These are phyloP conservation scores for Halisarca cf. caerulea DNA, from an alignment of 37 sponge, comb jelly and placozoan species.

Conservation along the genomic window DNA sequence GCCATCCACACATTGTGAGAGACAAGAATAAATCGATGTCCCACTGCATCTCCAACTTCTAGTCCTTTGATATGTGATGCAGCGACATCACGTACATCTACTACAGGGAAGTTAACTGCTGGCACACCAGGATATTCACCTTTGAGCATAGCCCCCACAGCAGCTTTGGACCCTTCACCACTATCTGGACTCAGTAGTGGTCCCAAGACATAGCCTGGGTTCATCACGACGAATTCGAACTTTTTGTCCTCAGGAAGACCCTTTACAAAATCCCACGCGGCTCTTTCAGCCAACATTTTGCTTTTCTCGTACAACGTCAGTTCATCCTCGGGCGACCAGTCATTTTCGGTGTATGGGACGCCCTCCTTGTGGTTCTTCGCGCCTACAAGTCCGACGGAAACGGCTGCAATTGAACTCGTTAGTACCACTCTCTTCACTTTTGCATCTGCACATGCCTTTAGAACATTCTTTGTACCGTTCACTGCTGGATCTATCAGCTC, in stretches of 20 bases:
- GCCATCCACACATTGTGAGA: constrained; percentile 28
- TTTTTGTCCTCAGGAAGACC: constrained; percentile 48
- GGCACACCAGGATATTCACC: constrained; percentile 64
- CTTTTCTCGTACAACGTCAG: constrained; percentile 72
- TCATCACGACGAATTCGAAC: constrained; percentile 84
- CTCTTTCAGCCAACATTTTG: constrained; percentile 80
- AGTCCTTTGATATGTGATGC: constrained; percentile 83
- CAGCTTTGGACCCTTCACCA: constrained; percentile 34
- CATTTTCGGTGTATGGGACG: constrained; percentile 71
- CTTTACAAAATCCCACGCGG: constrained; percentile 84
- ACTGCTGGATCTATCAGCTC: constrained; percentile 69
- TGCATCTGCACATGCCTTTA: constrained; percentile 78
- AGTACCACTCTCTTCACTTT: constrained; percentile 87
- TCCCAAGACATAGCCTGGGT: constrained; percentile 73
- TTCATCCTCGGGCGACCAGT: constrained; percentile 64
- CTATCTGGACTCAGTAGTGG: constrained; percentile 62
- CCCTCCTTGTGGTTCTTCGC: constrained; percentile 28
- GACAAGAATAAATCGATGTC: constrained; percentile 53
- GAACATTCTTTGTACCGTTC: constrained; percentile 77
- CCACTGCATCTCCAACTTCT: constrained; percentile 68
- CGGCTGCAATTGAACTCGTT: constrained; percentile 85
- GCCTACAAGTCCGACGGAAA: constrained; percentile 63
- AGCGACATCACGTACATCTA: constrained; percentile 93
- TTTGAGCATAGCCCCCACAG: constrained; percentile 31
- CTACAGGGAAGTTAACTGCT: constrained; percentile 41